phyloP scores from a whole-genome alignment of 2,113 vertebrate species.

The Phoxinus phoxinus region DNA sequence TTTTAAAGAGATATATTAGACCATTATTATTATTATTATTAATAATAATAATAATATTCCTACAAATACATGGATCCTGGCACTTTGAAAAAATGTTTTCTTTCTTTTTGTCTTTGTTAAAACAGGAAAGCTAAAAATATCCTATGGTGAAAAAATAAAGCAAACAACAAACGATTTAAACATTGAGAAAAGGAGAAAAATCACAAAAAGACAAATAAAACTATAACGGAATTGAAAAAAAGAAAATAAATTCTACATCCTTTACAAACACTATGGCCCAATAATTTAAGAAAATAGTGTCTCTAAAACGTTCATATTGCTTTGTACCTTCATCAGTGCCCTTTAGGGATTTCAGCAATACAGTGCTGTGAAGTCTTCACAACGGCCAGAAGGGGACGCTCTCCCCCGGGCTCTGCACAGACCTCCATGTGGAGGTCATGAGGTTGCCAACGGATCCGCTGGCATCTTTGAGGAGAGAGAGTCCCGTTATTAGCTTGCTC shows the following conservation, averaged over 20 bases:
- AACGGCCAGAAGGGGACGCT: constrained; percentile 56
- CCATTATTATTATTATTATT: constrained; percentile 54
- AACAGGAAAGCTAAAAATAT: constrained; percentile 80
- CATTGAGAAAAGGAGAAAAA: constrained; percentile 63
- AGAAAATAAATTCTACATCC: constrained; percentile 76
- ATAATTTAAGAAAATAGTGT: constrained; percentile 90
- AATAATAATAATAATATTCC: constrained; percentile 76
- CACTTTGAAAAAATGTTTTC: constrained; percentile 79
- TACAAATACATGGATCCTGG: constrained; percentile 82
- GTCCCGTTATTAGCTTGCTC: constrained; percentile 54
- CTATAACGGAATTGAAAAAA: constrained; percentile 67
- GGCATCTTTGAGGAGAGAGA: constrained; percentile 66
- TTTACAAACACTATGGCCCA: constrained; percentile 84
- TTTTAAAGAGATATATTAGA: constrained; percentile 62
- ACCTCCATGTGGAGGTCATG: constrained; percentile 64
- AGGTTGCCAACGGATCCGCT: constrained; percentile 64
- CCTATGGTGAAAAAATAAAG: constrained; percentile 76
- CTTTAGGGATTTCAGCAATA: constrained; percentile 62
- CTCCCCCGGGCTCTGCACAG: constrained; percentile 53
- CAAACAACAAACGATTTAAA: constrained; percentile 66
- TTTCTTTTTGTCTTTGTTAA: constrained; percentile 72
- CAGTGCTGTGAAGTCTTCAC: constrained; percentile 64
- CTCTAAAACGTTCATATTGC: constrained; percentile 87
- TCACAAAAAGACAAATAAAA: constrained; percentile 73
- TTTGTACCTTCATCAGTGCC: constrained; percentile 75